Evolutionary conservation across 1,140 invertebrate species (phyloP).

Genomic region (Hyles vespertilio): DNA sequence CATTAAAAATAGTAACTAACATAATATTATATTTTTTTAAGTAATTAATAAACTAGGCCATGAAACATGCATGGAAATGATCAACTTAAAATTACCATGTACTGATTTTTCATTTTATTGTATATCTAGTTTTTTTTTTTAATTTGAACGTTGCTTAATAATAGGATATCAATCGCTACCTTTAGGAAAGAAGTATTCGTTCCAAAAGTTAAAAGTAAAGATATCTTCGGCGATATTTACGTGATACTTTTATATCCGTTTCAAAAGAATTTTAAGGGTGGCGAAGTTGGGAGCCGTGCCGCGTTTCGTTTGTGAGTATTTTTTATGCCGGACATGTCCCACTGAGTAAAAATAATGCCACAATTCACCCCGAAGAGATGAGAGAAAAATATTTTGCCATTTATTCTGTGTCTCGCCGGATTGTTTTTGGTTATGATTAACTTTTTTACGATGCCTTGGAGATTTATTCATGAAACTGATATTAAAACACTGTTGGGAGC

Average conservation of each 20-base stretch:
- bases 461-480: too few species aligned
- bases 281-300: not conserved
- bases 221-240: conserved; percentile 8
- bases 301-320: conserved; percentile 10
- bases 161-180: too few species aligned
- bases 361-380: conserved; percentile 21
- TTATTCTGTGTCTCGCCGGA: conserved; percentile 13
- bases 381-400: conserved; percentile 19
- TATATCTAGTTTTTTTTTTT: too few species aligned
- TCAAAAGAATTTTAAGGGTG: conserved; percentile 10
- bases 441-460: not conserved
- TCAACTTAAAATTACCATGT: too few species aligned
- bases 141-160: too few species aligned
- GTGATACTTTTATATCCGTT: conserved; percentile 13
- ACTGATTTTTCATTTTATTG: too few species aligned
- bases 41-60: too few species aligned
- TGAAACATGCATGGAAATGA: too few species aligned
- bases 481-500: too few species aligned
- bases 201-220: not conserved
- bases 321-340: conserved; percentile 24
- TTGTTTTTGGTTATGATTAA: conserved; percentile 11
- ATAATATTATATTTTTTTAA: too few species aligned
- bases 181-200: not conserved
- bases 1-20: too few species aligned
- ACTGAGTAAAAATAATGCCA: conserved; percentile 30